phyloP scores from a whole-genome alignment of 2,113 vertebrate genomes.

The Panurus biarmicus region DNA sequence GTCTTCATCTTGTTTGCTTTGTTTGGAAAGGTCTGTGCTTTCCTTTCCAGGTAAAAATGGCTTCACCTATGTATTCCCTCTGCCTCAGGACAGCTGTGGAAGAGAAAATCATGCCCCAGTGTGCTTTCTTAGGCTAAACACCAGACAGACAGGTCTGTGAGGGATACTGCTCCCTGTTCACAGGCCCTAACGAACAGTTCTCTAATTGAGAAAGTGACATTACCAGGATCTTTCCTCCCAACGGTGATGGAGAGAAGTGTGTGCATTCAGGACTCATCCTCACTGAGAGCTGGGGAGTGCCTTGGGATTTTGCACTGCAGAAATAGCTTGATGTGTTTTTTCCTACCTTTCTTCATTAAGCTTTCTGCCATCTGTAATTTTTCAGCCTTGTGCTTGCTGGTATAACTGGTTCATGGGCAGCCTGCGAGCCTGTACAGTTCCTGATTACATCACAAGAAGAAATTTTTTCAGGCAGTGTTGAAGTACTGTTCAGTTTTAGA shows the following conservation, averaged over 20 bases:
- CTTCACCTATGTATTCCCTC: not conserved
- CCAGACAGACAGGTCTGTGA: not conserved
- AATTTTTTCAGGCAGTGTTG: not conserved
- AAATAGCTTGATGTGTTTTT: not conserved
- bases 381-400: not conserved
- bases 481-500: not conserved
- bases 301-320: not conserved
- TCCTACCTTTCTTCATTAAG: not conserved
- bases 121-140: not conserved
- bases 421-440: not conserved
- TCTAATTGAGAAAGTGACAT: not conserved
- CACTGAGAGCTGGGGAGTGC: not conserved
- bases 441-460: not conserved
- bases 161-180: not conserved
- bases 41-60: not conserved
- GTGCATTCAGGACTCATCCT: not conserved
- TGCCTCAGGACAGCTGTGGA: not conserved
- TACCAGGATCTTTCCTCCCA: not conserved
- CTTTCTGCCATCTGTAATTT: not conserved
- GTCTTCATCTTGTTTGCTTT: not conserved
- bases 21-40: not conserved
- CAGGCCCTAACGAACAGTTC: not conserved
- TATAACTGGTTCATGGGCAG: not conserved
- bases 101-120: not conserved
- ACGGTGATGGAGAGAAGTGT: not conserved